Percentiles rank a stretch among this genome's conserved stretches.
Evolutionary conservation across 1,140 invertebrate species (phyloP).

Genomic region (Drosophila pseudoananassae): DNA sequence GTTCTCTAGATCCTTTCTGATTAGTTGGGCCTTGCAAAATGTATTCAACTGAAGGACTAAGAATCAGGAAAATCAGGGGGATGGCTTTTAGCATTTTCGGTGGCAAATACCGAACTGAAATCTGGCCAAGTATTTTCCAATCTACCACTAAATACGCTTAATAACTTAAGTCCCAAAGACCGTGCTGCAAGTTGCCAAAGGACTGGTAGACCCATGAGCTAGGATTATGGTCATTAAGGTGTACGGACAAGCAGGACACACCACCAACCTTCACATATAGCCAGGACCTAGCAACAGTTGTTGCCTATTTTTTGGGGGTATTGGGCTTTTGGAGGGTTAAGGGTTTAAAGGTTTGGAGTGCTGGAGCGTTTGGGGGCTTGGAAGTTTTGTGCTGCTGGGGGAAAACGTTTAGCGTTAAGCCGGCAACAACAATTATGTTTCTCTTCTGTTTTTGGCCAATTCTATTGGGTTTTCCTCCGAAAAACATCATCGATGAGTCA

Average conservation of each 20-base stretch:
- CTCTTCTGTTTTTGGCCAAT: no score
- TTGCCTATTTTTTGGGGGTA: conserved; percentile 12
- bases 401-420: conserved; percentile 66
- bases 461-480: not conserved
- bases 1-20: not conserved
- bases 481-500: conserved; percentile 44
- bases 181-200: no score
- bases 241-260: not conserved
- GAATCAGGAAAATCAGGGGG: not conserved
- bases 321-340: conserved; percentile 1
- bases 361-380: no score
- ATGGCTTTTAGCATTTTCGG: not conserved
- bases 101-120: conserved; percentile 7
- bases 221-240: conserved; percentile 72
- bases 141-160: conserved; percentile 36
- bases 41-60: conserved; percentile 22
- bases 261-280: no score
- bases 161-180: conserved; percentile 35
- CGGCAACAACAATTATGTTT: conserved; percentile 50
- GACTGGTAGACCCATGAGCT: conserved; percentile 39
- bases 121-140: conserved; percentile 42
- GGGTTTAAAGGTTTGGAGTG: no score
- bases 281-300: conserved; percentile 59
- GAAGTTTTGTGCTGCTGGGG: no score
- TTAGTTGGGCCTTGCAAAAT: conserved; percentile 15